Evolutionary conservation across 2,888 invertebrate species (phyloP).

Genomic region (Tolmerus cingulatus): DNA sequence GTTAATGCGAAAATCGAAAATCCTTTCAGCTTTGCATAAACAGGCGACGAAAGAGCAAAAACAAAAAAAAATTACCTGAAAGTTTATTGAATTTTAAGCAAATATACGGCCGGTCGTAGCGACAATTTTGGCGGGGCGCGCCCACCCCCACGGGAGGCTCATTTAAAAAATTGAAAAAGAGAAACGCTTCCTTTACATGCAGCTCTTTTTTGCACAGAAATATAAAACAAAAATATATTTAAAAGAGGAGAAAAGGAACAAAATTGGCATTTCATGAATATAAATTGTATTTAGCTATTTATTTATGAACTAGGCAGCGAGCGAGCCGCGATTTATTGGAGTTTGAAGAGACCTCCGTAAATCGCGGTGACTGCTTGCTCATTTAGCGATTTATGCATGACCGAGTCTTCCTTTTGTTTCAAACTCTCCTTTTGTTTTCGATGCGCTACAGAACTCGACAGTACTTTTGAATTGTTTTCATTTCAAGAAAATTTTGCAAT

Average conservation of each 20-base stretch:
- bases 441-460: not conserved
- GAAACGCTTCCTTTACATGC: slow-evolving; percentile 16
- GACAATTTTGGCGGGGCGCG: not conserved
- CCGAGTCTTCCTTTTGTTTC: slow-evolving; percentile 1
- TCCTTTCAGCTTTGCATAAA: slow-evolving; percentile 35
- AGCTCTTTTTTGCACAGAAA: not conserved
- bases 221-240: not conserved
- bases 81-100: slow-evolving; percentile 34
- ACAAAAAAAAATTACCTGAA: slow-evolving; percentile 10
- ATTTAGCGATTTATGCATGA: slow-evolving; percentile 26
- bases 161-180: not conserved
- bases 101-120: not conserved
- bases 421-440: not conserved
- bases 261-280: slow-evolving; percentile 32
- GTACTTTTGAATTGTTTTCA: not conserved
- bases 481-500: not conserved
- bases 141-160: not conserved
- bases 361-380: not conserved
- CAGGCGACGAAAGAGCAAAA: not conserved
- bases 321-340: slow-evolving; percentile 17
- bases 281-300: slow-evolving; percentile 30
- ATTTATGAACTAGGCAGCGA: slow-evolving; percentile 22
- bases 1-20: slow-evolving; percentile 24
- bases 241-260: not conserved
- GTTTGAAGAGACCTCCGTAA: not conserved